These are phyloP conservation scores for Proctacanthus coquilletti DNA, from an alignment of 1,140 invertebrate species.

Conservation along the genomic window DNA sequence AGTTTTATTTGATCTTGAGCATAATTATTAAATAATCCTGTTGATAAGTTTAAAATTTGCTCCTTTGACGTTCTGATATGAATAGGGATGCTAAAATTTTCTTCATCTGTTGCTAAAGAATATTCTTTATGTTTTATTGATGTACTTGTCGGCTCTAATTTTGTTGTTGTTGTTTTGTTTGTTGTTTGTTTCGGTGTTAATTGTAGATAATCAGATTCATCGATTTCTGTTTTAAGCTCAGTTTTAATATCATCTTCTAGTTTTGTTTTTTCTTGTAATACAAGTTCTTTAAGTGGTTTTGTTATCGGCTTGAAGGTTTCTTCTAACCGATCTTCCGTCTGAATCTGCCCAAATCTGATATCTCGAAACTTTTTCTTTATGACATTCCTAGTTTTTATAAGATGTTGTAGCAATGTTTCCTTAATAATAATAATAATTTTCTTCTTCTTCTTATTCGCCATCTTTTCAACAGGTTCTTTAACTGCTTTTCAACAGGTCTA, in stretches of 20 bases:
- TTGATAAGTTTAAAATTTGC: neutral
- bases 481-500: too few species aligned
- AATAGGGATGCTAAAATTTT: neutral
- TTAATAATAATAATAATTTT: too few species aligned
- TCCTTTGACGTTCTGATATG: neutral
- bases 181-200: too few species aligned
- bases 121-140: too few species aligned
- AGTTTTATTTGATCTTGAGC: neutral
- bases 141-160: too few species aligned
- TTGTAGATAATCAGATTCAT: too few species aligned
- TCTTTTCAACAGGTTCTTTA: too few species aligned
- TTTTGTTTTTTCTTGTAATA: conserved; percentile 1
- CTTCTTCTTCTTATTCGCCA: too few species aligned
- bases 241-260: conserved; percentile 1
- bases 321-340: conserved; percentile 4
- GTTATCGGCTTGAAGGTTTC: conserved; percentile 10
- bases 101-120: neutral
- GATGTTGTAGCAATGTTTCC: neutral
- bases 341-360: conserved; percentile 6
- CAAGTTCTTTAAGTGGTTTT: conserved; percentile 10
- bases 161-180: too few species aligned
- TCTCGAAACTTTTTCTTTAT: conserved; percentile 5
- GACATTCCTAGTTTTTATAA: conserved; percentile 6
- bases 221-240: too few species aligned
- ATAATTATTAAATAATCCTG: neutral